phyloP scores from a whole-genome alignment of 2,113 vertebrate genomes.

The Neofelis nebulosa region DNA sequence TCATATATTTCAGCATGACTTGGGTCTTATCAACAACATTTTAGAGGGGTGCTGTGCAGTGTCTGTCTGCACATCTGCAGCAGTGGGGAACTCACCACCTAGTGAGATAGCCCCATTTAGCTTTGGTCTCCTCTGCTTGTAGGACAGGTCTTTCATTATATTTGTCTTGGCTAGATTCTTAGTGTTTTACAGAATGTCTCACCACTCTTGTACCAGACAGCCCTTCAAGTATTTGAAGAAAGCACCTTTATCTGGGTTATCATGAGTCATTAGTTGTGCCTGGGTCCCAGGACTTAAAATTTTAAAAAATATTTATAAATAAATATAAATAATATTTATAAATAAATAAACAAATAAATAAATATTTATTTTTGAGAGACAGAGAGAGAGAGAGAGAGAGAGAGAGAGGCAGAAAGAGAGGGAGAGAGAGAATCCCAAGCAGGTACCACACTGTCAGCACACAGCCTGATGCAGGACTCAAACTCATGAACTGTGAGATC shows the following conservation, averaged over 20 bases:
- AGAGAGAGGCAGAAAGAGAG: no score
- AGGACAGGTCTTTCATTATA: background rate
- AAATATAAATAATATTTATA: no score
- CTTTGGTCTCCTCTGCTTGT: background rate
- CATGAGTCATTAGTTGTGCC: background rate
- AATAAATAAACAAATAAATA: no score
- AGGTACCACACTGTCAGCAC: no score
- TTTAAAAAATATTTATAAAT: no score
- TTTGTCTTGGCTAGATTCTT: background rate
- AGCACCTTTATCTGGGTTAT: background rate
- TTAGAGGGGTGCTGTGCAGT: background rate
- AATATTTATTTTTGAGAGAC: no score
- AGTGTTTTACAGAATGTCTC: background rate
- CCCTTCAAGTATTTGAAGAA: background rate
- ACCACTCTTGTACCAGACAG: background rate
- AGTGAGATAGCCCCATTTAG: background rate
- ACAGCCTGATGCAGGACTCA: no score
- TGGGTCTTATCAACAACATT: background rate
- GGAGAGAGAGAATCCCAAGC: no score
- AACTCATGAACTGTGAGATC: no score
- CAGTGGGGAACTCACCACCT: background rate
- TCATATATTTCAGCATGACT: background rate
- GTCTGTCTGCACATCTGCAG: background rate
- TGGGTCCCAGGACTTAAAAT: background rate
- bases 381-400: no score